Conservation (phyloP, 1,140 invertebrate species). For the Mylabris phalerata region DNA sequence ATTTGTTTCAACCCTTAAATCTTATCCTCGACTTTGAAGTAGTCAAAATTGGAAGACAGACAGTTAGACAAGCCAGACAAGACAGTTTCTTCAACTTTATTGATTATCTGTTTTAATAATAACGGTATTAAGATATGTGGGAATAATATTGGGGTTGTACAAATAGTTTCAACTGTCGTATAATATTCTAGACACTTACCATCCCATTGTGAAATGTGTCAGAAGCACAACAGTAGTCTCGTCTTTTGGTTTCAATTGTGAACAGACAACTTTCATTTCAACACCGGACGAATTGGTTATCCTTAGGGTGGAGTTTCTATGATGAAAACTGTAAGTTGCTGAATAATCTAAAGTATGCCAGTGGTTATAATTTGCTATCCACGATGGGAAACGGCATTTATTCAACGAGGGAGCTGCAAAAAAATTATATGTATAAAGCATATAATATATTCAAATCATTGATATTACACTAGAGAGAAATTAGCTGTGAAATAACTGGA, state of each 20-base stretch:
- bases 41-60: too few species aligned
- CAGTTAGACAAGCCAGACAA: too few species aligned
- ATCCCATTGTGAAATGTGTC: slow-evolving; percentile 58
- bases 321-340: slow-evolving; percentile 58
- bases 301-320: slow-evolving; percentile 56
- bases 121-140: too few species aligned
- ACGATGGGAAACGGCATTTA: slow-evolving; percentile 60
- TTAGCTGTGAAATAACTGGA: slow-evolving; percentile 1
- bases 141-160: not conserved
- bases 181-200: slow-evolving; percentile 44
- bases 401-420: slow-evolving; percentile 50
- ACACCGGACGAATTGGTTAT: slow-evolving; percentile 52
- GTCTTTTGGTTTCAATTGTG: slow-evolving; percentile 51
- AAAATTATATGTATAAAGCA: not conserved
- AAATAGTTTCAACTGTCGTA: not conserved
- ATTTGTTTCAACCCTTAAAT: too few species aligned
- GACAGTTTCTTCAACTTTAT: not conserved
- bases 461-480: slow-evolving; percentile 12
- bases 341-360: slow-evolving; percentile 67
- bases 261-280: slow-evolving; percentile 57
- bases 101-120: not conserved
- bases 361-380: slow-evolving; percentile 58
- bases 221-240: slow-evolving; percentile 50
- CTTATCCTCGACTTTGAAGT: too few species aligned
- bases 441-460: slow-evolving; percentile 6